Evolutionary conservation across 2,113 vertebrate genomes (phyloP).

Genomic region (Elaphurus davidianus): DNA sequence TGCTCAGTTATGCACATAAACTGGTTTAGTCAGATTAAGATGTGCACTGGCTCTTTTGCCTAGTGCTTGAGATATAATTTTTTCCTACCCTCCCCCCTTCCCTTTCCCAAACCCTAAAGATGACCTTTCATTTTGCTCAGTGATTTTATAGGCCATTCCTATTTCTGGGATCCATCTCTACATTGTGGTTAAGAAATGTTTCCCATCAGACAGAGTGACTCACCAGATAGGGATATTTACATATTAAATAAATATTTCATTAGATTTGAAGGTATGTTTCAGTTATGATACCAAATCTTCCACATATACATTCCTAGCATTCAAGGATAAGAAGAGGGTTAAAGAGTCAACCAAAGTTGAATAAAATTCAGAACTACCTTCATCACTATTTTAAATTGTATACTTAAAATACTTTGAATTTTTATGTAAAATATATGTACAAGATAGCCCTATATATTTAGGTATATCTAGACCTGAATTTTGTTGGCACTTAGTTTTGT

Average conservation of each 20-base stretch:
- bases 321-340: neutral
- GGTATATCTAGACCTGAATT: neutral
- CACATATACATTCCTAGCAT: neutral
- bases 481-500: neutral
- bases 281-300: neutral
- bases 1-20: neutral
- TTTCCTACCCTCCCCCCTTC: neutral
- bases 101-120: neutral
- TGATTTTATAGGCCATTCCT: constrained; percentile 11
- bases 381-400: neutral
- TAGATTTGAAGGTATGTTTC: constrained; percentile 43
- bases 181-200: constrained; percentile 51
- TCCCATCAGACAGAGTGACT: neutral
- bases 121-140: constrained; percentile 31
- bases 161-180: constrained; percentile 9
- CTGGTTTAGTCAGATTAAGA: neutral
- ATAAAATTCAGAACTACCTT: neutral
- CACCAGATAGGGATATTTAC: neutral
- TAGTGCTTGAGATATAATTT: neutral
- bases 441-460: neutral
- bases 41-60: neutral
- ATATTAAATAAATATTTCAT: constrained; percentile 37
- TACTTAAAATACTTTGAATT: neutral
- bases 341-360: neutral
- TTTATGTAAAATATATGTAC: neutral